These are phyloP conservation scores for Macrophya alboannulata DNA, from an alignment of 2,888 invertebrate genomes.

Conservation along the genomic window DNA sequence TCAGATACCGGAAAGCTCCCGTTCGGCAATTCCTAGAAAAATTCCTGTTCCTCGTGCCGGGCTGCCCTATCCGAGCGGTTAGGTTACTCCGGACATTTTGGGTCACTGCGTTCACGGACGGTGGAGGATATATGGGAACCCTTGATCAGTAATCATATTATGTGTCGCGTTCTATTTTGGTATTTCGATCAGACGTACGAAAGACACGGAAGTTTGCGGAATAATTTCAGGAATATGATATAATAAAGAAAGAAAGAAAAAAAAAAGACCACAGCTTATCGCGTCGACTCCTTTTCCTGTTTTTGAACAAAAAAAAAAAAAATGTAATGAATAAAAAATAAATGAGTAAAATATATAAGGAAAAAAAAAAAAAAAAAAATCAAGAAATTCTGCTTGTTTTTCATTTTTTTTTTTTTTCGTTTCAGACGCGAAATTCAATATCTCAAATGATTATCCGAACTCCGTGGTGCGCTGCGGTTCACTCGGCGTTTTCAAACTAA, in stretches of 20 bases:
- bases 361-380: neutral
- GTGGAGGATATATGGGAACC: neutral
- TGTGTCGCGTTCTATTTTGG: neutral
- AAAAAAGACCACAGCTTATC: neutral
- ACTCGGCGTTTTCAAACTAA: neutral
- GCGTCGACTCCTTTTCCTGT: neutral
- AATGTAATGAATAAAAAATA: neutral
- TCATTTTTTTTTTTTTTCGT: neutral
- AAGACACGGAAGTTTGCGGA: neutral
- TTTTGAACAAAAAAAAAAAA: neutral
- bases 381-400: neutral
- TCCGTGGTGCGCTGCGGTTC: slow-evolving; percentile 14
- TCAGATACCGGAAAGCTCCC: slow-evolving; percentile 45
- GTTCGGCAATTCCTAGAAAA: slow-evolving; percentile 43
- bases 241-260: too few relatives aligned
- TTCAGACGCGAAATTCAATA: slow-evolving; percentile 9
- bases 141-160: neutral
- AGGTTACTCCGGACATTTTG: slow-evolving; percentile 5
- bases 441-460: neutral
- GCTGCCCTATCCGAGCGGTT: slow-evolving; percentile 26
- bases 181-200: neutral
- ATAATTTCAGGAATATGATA: neutral
- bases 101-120: neutral
- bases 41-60: neutral
- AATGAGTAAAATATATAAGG: too few relatives aligned